A percentile compares a stretch with the other conserved stretches of the same genome.
Conservation (phyloP, 2,888 invertebrate genomes). For the Orgyia antiqua region DNA sequence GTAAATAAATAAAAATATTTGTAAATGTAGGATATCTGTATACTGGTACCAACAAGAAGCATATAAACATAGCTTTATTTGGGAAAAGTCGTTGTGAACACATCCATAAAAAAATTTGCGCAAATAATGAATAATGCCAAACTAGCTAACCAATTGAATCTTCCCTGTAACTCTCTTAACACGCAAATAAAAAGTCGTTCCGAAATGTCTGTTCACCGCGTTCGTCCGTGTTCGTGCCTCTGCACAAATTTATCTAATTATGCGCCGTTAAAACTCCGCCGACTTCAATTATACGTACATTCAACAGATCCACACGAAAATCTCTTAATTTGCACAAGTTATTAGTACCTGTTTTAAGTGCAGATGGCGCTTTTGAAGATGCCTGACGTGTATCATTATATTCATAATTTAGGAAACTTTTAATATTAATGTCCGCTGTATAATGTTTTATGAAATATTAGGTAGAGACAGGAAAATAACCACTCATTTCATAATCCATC, state of each 20-base stretch:
- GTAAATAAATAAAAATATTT: too few species aligned
- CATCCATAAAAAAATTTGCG: too few species aligned
- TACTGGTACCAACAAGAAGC: too few species aligned
- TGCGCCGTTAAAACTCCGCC: constrained; percentile 26
- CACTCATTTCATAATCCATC: too few species aligned
- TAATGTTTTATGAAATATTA: too few species aligned
- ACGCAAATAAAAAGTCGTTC: neutral
- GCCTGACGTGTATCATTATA: constrained; percentile 9
- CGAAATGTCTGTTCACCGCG: constrained; percentile 19
- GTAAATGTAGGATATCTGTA: too few species aligned
- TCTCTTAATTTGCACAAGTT: constrained; percentile 33
- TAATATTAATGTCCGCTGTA: neutral
- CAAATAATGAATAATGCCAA: too few species aligned
- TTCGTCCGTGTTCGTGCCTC: constrained; percentile 18
- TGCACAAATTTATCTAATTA: constrained; percentile 33
- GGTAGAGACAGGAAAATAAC: too few species aligned
- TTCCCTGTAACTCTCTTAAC: too few species aligned
- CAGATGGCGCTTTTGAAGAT: constrained; percentile 18
- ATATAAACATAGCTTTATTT: too few species aligned
- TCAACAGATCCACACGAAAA: constrained; percentile 31
- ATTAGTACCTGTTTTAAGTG: constrained; percentile 30
- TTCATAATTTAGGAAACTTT: constrained; percentile 2
- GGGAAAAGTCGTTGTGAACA: too few species aligned
- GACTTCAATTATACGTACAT: constrained; percentile 27
- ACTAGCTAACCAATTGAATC: too few species aligned